Percentiles rank a stretch among this genome's conserved stretches.
Evolutionary conservation across 2,888 invertebrate genomes (phyloP).

Genomic region (Scaptomyza tumidula): DNA sequence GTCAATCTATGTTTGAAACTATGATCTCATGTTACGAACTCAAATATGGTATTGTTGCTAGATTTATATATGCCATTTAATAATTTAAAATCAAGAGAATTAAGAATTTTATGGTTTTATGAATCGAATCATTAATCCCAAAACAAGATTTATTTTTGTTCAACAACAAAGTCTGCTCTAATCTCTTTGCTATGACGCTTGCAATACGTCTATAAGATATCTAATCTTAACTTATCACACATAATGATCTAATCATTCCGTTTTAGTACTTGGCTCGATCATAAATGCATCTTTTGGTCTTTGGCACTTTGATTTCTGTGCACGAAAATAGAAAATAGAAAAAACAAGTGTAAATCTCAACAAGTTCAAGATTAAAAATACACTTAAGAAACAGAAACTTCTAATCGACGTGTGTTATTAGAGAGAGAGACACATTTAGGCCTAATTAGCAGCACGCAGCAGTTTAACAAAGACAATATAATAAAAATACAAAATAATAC

Average conservation of each 20-base stretch:
- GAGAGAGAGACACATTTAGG: neutral
- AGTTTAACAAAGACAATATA: slow-evolving; percentile 40
- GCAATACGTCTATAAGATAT: neutral
- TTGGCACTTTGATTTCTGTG: too few species aligned
- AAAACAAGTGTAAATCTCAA: too few species aligned
- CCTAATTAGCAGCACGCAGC: slow-evolving; percentile 55
- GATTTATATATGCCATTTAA: neutral
- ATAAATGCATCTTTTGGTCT: too few species aligned
- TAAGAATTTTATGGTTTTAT: neutral
- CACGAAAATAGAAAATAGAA: too few species aligned
- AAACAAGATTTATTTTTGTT: neutral
- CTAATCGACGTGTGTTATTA: too few species aligned
- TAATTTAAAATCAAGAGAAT: neutral
- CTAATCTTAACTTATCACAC: slow-evolving; percentile 1
- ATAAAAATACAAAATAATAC: neutral
- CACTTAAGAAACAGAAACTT: too few species aligned
- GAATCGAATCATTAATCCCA: neutral
- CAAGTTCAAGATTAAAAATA: too few species aligned
- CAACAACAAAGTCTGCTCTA: neutral
- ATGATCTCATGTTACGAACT: neutral
- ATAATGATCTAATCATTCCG: neutral
- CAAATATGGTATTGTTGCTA: neutral
- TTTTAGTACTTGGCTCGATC: too few species aligned
- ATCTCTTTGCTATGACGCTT: neutral
- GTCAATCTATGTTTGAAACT: slow-evolving; percentile 1